A percentile compares a stretch with the other conserved stretches of the same genome.
Evolutionary conservation across 1,140 invertebrate genomes (phyloP).

Genomic region (Drosophila mayri): DNA sequence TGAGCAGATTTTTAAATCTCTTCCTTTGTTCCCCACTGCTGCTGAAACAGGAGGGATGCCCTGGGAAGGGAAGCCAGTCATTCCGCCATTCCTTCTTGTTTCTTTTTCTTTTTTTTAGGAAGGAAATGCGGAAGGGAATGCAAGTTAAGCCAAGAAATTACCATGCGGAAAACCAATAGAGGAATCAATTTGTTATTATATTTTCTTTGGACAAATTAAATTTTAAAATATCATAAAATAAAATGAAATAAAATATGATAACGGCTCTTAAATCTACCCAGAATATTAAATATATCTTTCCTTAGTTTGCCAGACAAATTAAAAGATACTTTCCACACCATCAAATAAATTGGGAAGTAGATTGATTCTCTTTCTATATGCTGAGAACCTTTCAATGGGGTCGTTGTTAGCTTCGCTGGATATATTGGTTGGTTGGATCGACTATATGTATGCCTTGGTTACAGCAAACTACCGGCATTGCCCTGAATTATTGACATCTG

Average conservation of each 20-base stretch:
- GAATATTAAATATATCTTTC: neutral
- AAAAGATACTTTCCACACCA: neutral
- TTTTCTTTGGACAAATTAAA: too few relatives aligned
- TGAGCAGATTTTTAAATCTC: conserved; percentile 66
- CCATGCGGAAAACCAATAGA: neutral
- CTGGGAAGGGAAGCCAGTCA: neutral
- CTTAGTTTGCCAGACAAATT: neutral
- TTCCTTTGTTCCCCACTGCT: conserved; percentile 23
- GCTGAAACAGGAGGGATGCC: neutral
- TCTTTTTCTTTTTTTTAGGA: neutral
- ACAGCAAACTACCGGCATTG: conserved; percentile 59
- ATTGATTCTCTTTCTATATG: neutral
- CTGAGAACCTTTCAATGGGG: neutral
- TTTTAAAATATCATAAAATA: too few relatives aligned
- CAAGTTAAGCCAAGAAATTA: neutral
- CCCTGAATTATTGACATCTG: conserved; percentile 76
- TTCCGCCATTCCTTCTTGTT: neutral
- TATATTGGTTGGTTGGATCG: conserved; percentile 9
- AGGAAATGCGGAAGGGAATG: conserved; percentile 7
- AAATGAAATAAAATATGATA: too few relatives aligned
- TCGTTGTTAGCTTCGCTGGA: neutral
- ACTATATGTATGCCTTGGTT: neutral
- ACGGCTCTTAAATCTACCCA: too few relatives aligned
- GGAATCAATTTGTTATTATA: neutral
- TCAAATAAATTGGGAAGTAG: neutral